These are phyloP conservation scores for Silurus asotus DNA, from an alignment of 2,113 vertebrate species.

Conservation along the genomic window DNA sequence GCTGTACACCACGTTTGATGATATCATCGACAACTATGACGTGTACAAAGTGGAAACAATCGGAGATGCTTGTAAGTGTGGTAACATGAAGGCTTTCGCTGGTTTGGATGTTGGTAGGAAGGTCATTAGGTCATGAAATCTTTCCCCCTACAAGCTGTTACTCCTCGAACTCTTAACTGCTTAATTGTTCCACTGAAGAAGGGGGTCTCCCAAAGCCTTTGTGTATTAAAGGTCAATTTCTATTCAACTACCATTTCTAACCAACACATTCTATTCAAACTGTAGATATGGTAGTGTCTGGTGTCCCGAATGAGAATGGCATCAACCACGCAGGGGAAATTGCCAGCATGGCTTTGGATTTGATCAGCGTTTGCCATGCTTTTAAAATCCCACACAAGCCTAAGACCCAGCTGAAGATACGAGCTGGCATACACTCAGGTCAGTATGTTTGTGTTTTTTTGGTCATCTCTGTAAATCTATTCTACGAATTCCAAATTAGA, in stretches of 20 bases:
- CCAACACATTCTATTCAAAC: slow-evolving; percentile 4
- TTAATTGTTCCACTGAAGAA: no score
- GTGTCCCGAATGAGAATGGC: slow-evolving; percentile 75
- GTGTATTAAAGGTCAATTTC: not conserved
- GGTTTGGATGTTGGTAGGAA: no score
- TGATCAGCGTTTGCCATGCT: slow-evolving; percentile 68
- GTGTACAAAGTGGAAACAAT: slow-evolving; percentile 81
- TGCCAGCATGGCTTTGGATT: slow-evolving; percentile 75
- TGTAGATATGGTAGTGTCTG: slow-evolving; percentile 78
- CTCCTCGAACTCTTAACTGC: no score
- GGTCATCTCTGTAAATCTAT: not conserved
- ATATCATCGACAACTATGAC: slow-evolving; percentile 78
- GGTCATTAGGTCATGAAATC: no score
- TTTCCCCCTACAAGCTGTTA: no score
- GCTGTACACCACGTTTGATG: slow-evolving; percentile 79
- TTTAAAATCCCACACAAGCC: slow-evolving; percentile 78
- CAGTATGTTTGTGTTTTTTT: not conserved
- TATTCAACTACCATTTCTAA: not conserved
- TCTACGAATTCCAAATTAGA: not conserved
- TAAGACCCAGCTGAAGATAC: slow-evolving; percentile 72
- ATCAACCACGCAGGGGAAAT: slow-evolving; percentile 75
- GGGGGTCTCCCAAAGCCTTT: no score
- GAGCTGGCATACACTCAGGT: slow-evolving; percentile 77
- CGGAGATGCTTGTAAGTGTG: slow-evolving; percentile 75
- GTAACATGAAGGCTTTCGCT: not conserved